Evolutionary conservation across 2,113 vertebrate species (phyloP).

Genomic region (Haemorhous mexicanus): DNA sequence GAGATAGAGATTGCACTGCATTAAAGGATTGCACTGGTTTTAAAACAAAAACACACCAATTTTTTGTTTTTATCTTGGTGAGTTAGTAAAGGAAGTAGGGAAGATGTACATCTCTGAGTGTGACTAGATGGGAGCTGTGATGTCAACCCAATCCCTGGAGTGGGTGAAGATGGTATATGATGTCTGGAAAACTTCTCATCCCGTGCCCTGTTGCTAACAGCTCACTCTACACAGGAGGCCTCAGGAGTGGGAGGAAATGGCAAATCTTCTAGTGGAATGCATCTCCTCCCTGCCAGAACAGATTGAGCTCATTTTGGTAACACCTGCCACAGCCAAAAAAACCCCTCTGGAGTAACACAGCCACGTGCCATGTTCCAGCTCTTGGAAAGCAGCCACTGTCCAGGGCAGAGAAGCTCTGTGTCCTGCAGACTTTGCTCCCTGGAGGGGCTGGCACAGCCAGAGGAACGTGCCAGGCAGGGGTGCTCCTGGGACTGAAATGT

Average conservation of each 20-base stretch:
- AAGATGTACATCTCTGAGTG: not conserved
- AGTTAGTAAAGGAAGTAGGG: not conserved
- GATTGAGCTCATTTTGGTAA: not conserved
- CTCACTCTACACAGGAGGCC: not conserved
- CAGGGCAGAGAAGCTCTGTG: not conserved
- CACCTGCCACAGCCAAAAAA: not conserved
- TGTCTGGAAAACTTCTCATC: not conserved
- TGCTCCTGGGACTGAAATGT: not conserved
- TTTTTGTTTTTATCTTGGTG: not conserved
- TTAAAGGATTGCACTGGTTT: not conserved
- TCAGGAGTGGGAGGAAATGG: slow-evolving; percentile 34
- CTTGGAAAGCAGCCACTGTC: not conserved
- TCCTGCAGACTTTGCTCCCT: not conserved
- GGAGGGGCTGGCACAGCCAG: not conserved
- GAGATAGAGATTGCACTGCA: not conserved
- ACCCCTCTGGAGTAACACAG: not conserved
- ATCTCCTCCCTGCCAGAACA: slow-evolving; percentile 24
- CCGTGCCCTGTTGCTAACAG: not conserved
- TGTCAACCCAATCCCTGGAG: not conserved
- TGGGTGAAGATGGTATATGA: not conserved
- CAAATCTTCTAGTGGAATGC: slow-evolving; percentile 31
- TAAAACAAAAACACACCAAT: not conserved
- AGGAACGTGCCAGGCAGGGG: fast-evolving
- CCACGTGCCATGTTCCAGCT: not conserved
- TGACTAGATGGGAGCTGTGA: not conserved